Conservation (phyloP, 2,113 vertebrate species). For the Psittacara wagleri region DNA sequence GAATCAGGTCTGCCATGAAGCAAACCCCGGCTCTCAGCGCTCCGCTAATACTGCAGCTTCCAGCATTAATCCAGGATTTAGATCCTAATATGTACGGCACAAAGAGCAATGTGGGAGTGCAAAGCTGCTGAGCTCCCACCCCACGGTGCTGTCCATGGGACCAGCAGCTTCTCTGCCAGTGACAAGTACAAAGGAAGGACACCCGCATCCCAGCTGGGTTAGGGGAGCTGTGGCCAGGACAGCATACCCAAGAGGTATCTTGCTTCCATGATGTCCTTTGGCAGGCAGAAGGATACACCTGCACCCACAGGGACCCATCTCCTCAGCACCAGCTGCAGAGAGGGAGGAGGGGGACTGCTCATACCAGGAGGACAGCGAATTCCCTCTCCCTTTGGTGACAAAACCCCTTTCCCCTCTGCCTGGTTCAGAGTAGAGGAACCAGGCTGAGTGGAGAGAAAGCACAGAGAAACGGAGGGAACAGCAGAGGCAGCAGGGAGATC, state of each 20-base stretch:
- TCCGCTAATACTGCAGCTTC: conserved; percentile 43
- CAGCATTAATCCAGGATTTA: conserved; percentile 68
- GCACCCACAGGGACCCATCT: neutral
- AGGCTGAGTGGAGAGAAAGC: neutral
- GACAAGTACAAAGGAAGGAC: conserved; percentile 58
- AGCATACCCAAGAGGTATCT: neutral
- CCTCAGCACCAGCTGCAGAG: neutral
- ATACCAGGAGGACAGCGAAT: neutral
- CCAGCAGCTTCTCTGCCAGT: conserved; percentile 34
- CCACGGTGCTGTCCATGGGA: neutral
- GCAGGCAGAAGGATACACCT: neutral
- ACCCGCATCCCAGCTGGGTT: neutral
- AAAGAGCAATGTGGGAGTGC: conserved; percentile 16
- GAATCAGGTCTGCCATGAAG: neutral
- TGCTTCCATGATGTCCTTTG: neutral
- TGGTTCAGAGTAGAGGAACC: neutral
- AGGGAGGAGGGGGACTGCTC: accelerated
- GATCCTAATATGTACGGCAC: neutral
- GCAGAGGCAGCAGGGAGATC: neutral
- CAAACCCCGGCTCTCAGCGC: neutral
- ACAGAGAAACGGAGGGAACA: neutral
- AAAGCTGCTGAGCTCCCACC: conserved; percentile 41
- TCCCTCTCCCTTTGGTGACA: neutral
- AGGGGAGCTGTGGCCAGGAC: neutral
- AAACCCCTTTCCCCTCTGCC: neutral